Conservation (phyloP, 2,888 invertebrate species). For the Neoitamus cyanurus region DNA sequence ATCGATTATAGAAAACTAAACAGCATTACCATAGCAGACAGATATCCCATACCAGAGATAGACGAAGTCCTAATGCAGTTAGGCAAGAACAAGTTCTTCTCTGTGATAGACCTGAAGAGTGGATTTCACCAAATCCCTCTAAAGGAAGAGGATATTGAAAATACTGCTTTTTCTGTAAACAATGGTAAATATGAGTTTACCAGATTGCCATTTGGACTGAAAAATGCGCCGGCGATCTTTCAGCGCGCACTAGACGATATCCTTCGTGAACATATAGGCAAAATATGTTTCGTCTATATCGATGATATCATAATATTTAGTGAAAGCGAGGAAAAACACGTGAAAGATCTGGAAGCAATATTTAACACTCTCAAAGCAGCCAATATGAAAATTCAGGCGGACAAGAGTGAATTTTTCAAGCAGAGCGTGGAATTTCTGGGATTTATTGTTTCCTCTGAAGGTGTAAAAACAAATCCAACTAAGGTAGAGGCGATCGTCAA, state of each 20-base stretch:
- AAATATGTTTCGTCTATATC: conserved; percentile 39
- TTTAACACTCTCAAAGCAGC: conserved; percentile 44
- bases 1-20: conserved; percentile 46
- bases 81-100: conserved; percentile 36
- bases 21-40: conserved; percentile 19
- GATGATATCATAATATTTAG: conserved; percentile 49
- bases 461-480: too few species aligned
- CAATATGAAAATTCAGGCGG: conserved; percentile 54
- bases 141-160: neutral
- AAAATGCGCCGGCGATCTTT: conserved; percentile 49
- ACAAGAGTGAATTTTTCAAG: conserved; percentile 53
- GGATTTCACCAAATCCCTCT: conserved; percentile 4
- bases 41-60: conserved; percentile 22
- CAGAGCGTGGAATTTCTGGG: conserved; percentile 43
- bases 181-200: conserved; percentile 51
- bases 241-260: conserved; percentile 48
- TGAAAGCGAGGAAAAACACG: conserved; percentile 45
- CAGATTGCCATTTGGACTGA: conserved; percentile 47
- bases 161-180: conserved; percentile 44
- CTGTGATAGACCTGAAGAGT: conserved; percentile 45
- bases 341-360: conserved; percentile 45
- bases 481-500: conserved; percentile 46
- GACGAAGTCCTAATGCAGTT: conserved; percentile 47
- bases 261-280: conserved; percentile 43
- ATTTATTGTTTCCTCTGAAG: conserved; percentile 40